Conservation (phyloP, 2,797 vertebrate genomes). For the Microhierax caerulescens region DNA sequence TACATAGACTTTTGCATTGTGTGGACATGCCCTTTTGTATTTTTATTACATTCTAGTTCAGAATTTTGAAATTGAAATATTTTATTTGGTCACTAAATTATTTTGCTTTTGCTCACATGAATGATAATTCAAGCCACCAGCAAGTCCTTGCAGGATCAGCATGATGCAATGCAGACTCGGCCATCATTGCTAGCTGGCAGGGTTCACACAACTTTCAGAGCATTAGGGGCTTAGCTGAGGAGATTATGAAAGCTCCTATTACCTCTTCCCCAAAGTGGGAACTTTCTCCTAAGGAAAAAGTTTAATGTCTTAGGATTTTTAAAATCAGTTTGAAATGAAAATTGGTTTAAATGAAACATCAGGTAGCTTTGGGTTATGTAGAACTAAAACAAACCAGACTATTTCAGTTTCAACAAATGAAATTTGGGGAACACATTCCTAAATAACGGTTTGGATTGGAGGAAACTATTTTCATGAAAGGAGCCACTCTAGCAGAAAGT, state of each 20-base stretch:
- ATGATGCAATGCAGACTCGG: neutral
- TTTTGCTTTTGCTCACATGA: neutral
- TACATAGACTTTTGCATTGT: neutral
- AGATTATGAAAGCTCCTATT: accelerated
- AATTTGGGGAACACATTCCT: neutral
- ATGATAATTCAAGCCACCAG: neutral
- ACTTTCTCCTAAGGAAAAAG: neutral
- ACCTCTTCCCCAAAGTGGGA: neutral
- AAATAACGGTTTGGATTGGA: neutral
- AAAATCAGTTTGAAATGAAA: neutral
- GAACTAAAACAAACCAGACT: neutral
- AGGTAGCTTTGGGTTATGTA: neutral
- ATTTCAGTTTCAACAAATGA: neutral
- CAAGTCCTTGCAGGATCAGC: neutral
- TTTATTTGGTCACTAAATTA: neutral
- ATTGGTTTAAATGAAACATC: neutral
- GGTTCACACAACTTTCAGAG: neutral
- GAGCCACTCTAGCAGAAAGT: neutral
- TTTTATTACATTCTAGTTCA: neutral
- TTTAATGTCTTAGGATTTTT: neutral
- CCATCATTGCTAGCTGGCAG: neutral
- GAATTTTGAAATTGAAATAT: neutral
- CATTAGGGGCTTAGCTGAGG: neutral
- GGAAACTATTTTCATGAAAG: neutral
- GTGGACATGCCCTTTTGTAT: neutral